These are phyloP conservation scores for Isotomurus palustris DNA, from an alignment of 2,888 invertebrate species.

Conservation along the genomic window DNA sequence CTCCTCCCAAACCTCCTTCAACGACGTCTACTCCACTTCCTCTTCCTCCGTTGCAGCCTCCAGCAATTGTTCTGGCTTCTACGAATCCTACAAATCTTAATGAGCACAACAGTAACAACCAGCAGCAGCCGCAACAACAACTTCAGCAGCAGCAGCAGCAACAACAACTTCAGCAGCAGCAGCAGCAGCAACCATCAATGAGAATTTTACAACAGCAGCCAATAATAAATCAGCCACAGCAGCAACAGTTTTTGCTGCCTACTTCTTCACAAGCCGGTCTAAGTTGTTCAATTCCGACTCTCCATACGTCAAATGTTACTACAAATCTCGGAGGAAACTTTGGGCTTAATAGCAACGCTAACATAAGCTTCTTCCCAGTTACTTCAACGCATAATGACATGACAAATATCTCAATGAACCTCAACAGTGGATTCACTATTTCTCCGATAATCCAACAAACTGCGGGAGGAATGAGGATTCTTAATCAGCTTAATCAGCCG, in stretches of 20 bases:
- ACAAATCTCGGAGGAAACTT: no score
- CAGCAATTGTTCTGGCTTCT: background rate
- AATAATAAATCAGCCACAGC: no score
- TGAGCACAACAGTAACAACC: background rate
- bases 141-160: no score
- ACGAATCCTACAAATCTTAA: background rate
- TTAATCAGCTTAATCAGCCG: slow-evolving; percentile 16
- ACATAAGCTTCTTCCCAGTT: slow-evolving; percentile 31
- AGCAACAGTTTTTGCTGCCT: no score
- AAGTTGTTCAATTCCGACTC: no score
- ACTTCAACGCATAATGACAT: slow-evolving; percentile 10
- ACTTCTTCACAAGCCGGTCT: no score
- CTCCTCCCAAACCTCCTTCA: slow-evolving; percentile 43
- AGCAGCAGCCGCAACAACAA: no score
- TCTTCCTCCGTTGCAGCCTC: background rate
- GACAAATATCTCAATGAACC: slow-evolving; percentile 17
- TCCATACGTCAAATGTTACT: no score
- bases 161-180: no score
- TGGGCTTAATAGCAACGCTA: slow-evolving; percentile 18
- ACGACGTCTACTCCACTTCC: slow-evolving; percentile 11
- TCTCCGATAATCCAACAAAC: slow-evolving; percentile 25
- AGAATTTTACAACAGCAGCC: no score
- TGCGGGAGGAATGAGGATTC: slow-evolving; percentile 2
- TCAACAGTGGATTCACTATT: slow-evolving; percentile 38
- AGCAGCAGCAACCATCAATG: no score